phyloP scores from a whole-genome alignment of 2,113 vertebrate species.

The Muntiacus muntjak region DNA sequence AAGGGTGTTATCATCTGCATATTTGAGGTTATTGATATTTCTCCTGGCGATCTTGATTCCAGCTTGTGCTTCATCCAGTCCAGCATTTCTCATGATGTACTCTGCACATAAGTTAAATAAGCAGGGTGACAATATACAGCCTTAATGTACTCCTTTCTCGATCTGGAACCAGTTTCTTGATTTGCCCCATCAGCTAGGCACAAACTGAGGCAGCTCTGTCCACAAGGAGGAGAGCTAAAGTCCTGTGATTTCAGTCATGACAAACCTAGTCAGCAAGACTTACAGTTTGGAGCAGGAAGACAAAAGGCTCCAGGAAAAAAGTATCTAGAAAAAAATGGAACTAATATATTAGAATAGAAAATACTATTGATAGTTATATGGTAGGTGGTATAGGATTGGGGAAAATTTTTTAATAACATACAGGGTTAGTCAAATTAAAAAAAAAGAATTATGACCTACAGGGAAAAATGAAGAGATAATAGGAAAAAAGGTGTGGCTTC shows the following conservation, averaged over 20 bases:
- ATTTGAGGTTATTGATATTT: background rate
- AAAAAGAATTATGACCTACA: background rate
- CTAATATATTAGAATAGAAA: background rate
- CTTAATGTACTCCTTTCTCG: background rate
- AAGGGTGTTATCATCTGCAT: background rate
- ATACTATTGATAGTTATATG: background rate
- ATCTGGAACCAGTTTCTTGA: background rate
- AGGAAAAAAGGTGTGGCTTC: background rate
- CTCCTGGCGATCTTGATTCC: background rate
- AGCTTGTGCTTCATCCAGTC: background rate
- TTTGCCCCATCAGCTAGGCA: background rate
- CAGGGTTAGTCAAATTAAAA: background rate
- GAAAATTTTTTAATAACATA: background rate
- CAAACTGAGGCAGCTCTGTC: background rate
- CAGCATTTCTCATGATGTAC: background rate
- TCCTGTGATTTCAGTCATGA: background rate
- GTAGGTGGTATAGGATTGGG: background rate
- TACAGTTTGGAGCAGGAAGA: background rate
- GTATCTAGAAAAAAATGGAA: background rate
- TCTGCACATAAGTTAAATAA: background rate
- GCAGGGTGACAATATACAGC: background rate
- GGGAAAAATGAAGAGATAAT: background rate
- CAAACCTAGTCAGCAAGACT: background rate
- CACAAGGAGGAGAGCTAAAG: background rate
- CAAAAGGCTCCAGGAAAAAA: background rate